phyloP scores from a whole-genome alignment of 2,113 vertebrate species.

The Salminus brasiliensis region DNA sequence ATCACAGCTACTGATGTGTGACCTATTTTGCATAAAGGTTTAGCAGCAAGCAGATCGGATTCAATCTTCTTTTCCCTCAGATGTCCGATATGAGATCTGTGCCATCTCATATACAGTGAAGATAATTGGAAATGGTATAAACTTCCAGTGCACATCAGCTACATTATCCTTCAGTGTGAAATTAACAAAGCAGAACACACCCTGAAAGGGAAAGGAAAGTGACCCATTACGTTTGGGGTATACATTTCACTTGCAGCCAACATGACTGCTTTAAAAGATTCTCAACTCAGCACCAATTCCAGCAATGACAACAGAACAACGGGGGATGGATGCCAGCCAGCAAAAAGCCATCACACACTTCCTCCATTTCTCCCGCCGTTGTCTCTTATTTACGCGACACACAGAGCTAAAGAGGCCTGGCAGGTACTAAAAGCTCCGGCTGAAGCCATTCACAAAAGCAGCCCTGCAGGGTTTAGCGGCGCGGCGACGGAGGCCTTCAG shows the following conservation, averaged over 20 bases:
- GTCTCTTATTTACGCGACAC: conserved; percentile 27
- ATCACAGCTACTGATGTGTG: no score
- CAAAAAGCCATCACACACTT: neutral
- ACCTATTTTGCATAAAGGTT: no score
- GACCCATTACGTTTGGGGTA: no score
- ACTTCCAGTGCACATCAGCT: neutral
- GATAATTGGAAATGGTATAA: no score
- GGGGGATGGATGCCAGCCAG: neutral
- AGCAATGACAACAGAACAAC: neutral
- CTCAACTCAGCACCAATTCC: neutral
- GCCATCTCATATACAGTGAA: no score
- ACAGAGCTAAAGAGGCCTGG: conserved; percentile 28
- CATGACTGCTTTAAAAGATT: neutral
- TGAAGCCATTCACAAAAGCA: conserved; percentile 29
- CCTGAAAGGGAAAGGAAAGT: no score
- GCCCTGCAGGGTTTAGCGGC: conserved; percentile 29
- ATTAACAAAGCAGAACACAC: neutral
- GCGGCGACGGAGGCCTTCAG: neutral
- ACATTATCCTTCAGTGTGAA: neutral
- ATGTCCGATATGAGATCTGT: no score
- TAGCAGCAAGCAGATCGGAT: no score
- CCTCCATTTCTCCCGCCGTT: conserved; percentile 29
- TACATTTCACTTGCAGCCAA: neutral
- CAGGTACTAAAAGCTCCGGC: conserved; percentile 42
- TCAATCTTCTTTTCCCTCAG: no score